Base-by-base conservation (phyloP, 2,888 invertebrate genomes). In the Latrodectus hesperus region DNA sequence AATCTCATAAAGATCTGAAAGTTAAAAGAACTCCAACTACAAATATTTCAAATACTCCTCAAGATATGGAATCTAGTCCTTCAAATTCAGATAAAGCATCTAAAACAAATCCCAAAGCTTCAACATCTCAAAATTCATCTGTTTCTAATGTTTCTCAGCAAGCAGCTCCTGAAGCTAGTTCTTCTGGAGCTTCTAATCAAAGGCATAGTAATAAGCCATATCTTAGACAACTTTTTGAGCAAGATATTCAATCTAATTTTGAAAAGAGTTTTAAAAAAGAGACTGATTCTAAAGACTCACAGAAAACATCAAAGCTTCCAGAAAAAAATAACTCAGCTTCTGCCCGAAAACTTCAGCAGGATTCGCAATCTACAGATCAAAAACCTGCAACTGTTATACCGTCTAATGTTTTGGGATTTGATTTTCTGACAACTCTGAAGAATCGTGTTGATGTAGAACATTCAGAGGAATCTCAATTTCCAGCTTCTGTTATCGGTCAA, bases 221-320 rank as follows among this genome's bases (percentile, higher is more conserved):
- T 60, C n/a, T 73, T 1, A 60, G 81, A n/a, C 86, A 86, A 52
- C 68, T 86, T 11, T 81, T 86, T 67, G 86, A 82, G 67, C 76
- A 87, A 55, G 81, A 81, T 68, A 81, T 87, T 68, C 86, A 87
- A n/a, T 77, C 86, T 22, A 81, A 87, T 51, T 84, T 84, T 77
- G 11, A 71, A 64, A 71, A 80, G 65, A 75, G 67, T 26, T 71
- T 16, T 17, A 75, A 80, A 11, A 74, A 74, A 74, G 55, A 53
- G 52, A 8, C 8, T 11, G 26, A 9, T 22, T 16, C 22, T 26
- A 87, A 68, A 71, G 75, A 78, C 10, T 22, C 55, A 51, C 65
- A 10, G 9, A 81, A 52, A 73, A n/a, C 9, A 64, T 26, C 17
- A 9, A 22, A 78, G 65, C 52, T 9, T 16, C 26, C 26, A 16